Base-by-base conservation (phyloP, 2,888 invertebrate species). In the Endotricha flammealis region DNA sequence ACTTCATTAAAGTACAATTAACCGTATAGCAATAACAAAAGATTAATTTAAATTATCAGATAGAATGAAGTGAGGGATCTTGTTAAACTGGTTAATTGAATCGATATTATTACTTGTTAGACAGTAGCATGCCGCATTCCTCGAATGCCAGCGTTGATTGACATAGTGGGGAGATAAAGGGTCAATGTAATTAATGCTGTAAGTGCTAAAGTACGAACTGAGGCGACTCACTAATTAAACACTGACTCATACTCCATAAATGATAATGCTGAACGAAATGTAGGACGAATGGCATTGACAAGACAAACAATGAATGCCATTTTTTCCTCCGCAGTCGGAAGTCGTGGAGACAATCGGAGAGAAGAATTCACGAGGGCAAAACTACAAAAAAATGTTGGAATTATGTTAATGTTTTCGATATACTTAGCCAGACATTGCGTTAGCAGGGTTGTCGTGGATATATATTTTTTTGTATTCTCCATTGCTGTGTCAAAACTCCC, bases 51-150 rank as follows among this genome's bases (percentile, higher is more conserved):
- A 25, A 33, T 33, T 17, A 16, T 8, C 25, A 12, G 13, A 33
- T 14, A 11, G 10, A 16, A 25, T 14, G 17, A 11, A 13, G 16
- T 24, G 16, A 33, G 24, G 12, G 32, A 3, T 16, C 32, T 27
- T 12, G 25, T 27, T 33, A 33, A n/a, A 6, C 10, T 24, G 32
- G 32, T 29, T 53, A 53, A 53, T 57, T 42, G 48, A 57, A 48
- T 48, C 51, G 42, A 53, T 57, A 53, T 57, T 51, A 58, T 53
- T 50, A 46, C 44, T 51, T 52, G 50, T n/a, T 46, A 50, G 46
- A 47, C 50, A 53, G 50, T 54, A 50, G 55, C 54, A 50, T 53
- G 57, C 55, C 57, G 60, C 70, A 63, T 72, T 71, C 72, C 64
- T 48, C 42, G 50, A 56, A 59, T 60, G 47, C 67, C 57, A 46